Conservation (phyloP, 2,113 vertebrate genomes). For the Stomatorhinus ivindoensis region DNA sequence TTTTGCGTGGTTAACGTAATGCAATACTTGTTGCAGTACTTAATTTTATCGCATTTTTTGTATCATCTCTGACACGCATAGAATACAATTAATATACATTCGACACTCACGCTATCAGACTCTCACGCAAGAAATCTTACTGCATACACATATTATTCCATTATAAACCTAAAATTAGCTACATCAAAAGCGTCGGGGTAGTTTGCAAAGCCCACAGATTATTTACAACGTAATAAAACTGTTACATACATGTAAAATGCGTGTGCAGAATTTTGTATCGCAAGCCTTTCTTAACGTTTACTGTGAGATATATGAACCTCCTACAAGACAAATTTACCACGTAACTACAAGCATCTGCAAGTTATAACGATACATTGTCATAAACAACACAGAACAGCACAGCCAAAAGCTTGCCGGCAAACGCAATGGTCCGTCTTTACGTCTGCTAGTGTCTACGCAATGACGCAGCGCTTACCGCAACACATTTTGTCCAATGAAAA, state of each 20-base stretch:
- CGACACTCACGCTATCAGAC: not conserved
- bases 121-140: not conserved
- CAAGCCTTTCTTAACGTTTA: not conserved
- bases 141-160: not conserved
- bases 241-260: not conserved
- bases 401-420: not conserved
- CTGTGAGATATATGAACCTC: not conserved
- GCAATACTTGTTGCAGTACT: not conserved
- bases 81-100: not conserved
- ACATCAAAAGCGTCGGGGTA: not conserved
- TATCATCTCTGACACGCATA: not conserved
- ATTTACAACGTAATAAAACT: not conserved
- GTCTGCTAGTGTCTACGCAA: not conserved
- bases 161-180: not conserved
- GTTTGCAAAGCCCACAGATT: not conserved
- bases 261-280: not conserved
- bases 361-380: not conserved
- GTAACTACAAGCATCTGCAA: not conserved
- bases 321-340: not conserved
- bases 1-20: not conserved
- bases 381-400: not conserved
- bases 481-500: conserved; percentile 31
- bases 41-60: not conserved
- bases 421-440: not conserved
- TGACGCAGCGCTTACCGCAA: not conserved